Evolutionary conservation across 2,888 invertebrate genomes (phyloP).

Genomic region (Scaptomyza parva): DNA sequence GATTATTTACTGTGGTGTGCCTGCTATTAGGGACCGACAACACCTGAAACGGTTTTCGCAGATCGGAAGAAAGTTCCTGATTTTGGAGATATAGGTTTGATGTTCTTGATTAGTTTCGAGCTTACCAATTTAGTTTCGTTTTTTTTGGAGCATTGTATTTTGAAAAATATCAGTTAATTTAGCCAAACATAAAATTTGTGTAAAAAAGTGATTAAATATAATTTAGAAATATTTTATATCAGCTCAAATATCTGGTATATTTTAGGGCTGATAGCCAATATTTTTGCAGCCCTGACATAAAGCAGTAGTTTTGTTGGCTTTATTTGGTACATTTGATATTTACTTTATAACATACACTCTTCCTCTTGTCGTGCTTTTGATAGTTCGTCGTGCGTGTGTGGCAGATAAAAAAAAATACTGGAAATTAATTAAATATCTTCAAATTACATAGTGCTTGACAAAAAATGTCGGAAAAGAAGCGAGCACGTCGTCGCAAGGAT

Average conservation of each 20-base stretch:
- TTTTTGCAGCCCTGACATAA: neutral
- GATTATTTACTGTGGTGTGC: constrained; percentile 17
- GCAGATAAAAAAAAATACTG: constrained; percentile 53
- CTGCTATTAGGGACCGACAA: constrained; percentile 18
- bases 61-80: neutral
- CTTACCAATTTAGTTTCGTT: constrained; percentile 36
- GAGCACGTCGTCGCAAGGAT: constrained; percentile 84
- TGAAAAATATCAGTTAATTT: neutral
- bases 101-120: constrained; percentile 1
- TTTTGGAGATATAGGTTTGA: neutral
- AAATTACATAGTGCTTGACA: constrained; percentile 23
- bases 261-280: neutral
- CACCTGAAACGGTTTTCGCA: constrained; percentile 8
- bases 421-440: constrained; percentile 37
- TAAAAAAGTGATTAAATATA: no score
- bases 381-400: constrained; percentile 65
- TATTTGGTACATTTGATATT: constrained; percentile 41
- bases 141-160: constrained; percentile 14
- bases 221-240: no score
- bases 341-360: constrained; percentile 30
- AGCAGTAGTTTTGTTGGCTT: constrained; percentile 33
- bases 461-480: constrained; percentile 84
- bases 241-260: neutral
- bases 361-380: constrained; percentile 34
- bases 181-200: neutral